A percentile compares a stretch with the other conserved stretches of the same genome.
Conservation (phyloP, 2,888 invertebrate genomes). For the Cylloceria caligata region DNA sequence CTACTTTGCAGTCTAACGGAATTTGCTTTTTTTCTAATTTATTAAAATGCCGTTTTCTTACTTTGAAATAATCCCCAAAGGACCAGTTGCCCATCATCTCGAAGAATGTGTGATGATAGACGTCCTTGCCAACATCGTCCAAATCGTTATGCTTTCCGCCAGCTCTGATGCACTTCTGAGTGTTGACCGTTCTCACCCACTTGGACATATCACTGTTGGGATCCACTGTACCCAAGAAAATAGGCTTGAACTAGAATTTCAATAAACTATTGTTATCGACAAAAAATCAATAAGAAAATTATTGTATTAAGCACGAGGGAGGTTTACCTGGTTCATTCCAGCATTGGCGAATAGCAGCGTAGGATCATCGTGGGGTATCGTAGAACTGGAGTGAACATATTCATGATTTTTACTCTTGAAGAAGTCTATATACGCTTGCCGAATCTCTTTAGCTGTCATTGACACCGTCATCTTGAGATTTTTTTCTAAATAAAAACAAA, state of each 20-base stretch:
- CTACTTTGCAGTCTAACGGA: too few relatives aligned
- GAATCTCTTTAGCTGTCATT: conserved; percentile 92
- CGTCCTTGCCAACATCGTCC: conserved; percentile 99
- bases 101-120: conserved; percentile 99
- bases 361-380: conserved; percentile 98
- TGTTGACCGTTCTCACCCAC: conserved; percentile 95
- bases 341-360: conserved; percentile 99
- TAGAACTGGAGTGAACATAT: conserved; percentile 98
- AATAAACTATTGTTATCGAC: conserved; percentile 8
- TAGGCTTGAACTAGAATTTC: conserved; percentile 96
- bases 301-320: neutral
- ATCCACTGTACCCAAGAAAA: conserved; percentile 98
- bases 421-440: conserved; percentile 95
- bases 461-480: conserved; percentile 85
- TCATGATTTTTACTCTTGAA: conserved; percentile 94
- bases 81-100: conserved; percentile 99
- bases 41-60: conserved; percentile 75
- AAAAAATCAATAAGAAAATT: neutral
- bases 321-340: conserved; percentile 97
- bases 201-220: conserved; percentile 98
- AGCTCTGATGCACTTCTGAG: conserved; percentile 99
- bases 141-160: conserved; percentile 99
- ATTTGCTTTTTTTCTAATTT: conserved; percentile 14
- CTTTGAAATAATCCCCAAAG: conserved; percentile 99
- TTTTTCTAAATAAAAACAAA: conserved; percentile 7